Conservation (phyloP, 30 jellyfish, hydroid and myxozoan genomes). For the Clytia hemisphaerica region DNA sequence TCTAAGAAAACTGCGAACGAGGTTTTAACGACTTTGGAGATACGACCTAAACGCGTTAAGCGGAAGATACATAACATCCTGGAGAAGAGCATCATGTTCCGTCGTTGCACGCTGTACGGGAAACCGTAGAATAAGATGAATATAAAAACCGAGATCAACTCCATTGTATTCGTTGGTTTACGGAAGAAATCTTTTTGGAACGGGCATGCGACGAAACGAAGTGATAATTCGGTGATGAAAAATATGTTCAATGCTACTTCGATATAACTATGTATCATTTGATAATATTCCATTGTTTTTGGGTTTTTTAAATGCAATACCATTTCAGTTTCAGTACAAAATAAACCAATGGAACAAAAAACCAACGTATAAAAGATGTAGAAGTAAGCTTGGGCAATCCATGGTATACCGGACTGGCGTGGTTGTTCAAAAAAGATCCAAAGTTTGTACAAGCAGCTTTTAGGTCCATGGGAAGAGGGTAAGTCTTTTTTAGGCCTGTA, state of each 20-base stretch:
- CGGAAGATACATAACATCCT: not conserved
- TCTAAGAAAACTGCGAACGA: not conserved
- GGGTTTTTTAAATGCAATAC: not conserved
- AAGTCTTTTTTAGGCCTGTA: not conserved
- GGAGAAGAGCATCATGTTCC: not conserved
- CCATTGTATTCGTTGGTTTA: not conserved
- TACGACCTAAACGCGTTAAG: not conserved
- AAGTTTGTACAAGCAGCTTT: not conserved
- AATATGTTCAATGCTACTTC: slow-evolving; percentile 7
- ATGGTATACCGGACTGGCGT: not conserved
- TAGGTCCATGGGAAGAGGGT: not conserved
- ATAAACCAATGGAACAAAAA: no score
- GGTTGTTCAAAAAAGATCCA: slow-evolving; percentile 22
- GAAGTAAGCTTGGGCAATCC: no score
- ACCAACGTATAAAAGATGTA: no score
- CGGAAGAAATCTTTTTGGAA: not conserved
- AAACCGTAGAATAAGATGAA: not conserved
- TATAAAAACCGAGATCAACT: not conserved
- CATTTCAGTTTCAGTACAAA: no score
- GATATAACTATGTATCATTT: not conserved
- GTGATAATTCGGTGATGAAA: not conserved
- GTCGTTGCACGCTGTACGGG: not conserved
- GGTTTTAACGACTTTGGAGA: not conserved
- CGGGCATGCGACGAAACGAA: slow-evolving; percentile 3
- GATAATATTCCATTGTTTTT: not conserved